Conservation (phyloP, 35 echinoderm and acorn worm genomes). For the Hemicentrotus pulcherrimus region DNA sequence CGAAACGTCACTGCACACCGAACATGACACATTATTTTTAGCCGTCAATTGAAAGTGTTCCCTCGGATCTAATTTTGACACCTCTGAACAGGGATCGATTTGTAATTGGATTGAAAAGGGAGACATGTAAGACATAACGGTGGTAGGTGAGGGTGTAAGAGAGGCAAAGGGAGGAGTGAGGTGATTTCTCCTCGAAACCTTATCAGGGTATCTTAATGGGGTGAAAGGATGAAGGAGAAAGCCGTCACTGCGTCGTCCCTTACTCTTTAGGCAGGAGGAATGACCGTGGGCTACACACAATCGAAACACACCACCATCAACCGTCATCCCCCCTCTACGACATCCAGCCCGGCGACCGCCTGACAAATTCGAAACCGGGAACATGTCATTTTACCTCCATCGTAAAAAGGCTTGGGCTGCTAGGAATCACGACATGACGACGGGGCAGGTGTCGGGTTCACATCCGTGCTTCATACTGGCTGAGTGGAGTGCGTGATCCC, state of each 20-base stretch:
- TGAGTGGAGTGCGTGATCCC: constrained; percentile 26
- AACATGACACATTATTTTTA: not conserved
- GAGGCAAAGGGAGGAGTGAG: not conserved
- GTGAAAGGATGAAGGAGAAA: not conserved
- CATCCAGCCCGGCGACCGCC: constrained; percentile 27
- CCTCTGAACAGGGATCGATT: not conserved
- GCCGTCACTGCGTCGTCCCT: not conserved
- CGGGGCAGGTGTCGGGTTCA: constrained; percentile 12
- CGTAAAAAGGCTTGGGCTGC: not conserved
- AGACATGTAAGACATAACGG: not conserved
- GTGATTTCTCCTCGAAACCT: not conserved
- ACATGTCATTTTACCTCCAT: constrained; percentile 21
- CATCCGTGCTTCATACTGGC: constrained; percentile 30
- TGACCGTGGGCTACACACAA: constrained; percentile 22
- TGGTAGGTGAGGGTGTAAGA: not conserved
- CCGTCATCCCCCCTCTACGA: not conserved
- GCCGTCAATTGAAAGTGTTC: not conserved
- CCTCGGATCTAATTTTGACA: not conserved
- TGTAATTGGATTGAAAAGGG: constrained; percentile 4
- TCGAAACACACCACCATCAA: not conserved
- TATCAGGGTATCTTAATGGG: not conserved
- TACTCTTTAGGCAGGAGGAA: constrained; percentile 8
- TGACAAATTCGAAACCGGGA: constrained; percentile 42
- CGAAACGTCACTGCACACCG: not conserved
- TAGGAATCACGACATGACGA: not conserved